phyloP scores from a whole-genome alignment of 2,113 vertebrate species.

The Clinocottus analis region DNA sequence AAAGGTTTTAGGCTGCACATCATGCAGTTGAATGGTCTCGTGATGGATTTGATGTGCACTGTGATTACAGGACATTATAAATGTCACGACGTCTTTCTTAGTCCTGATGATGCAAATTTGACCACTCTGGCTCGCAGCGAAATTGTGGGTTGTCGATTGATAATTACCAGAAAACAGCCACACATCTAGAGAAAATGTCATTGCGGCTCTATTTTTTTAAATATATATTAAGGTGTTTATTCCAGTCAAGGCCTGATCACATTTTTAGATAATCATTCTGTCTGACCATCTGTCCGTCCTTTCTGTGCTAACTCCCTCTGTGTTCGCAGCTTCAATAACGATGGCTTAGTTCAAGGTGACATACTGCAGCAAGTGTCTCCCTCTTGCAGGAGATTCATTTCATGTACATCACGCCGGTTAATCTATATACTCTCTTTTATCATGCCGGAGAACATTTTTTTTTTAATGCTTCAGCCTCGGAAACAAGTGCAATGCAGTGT shows the following conservation, averaged over 20 bases:
- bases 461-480: not conserved
- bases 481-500: not conserved
- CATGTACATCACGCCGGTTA: slow-evolving; percentile 32
- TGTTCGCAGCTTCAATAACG: slow-evolving; percentile 43
- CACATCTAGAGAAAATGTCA: slow-evolving; percentile 3
- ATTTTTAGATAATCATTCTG: not conserved
- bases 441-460: not conserved
- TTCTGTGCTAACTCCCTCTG: slow-evolving; percentile 1
- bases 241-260: not conserved
- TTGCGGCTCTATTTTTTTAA: not conserved
- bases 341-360: slow-evolving; percentile 56
- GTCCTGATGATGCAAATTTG: slow-evolving; percentile 17
- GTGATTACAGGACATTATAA: slow-evolving; percentile 29
- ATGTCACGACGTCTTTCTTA: not conserved
- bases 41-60: slow-evolving; percentile 5
- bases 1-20: not conserved
- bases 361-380: slow-evolving; percentile 30
- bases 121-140: slow-evolving; percentile 3
- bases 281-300: not conserved
- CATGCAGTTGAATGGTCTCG: not conserved
- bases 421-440: slow-evolving; percentile 30
- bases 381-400: slow-evolving; percentile 33
- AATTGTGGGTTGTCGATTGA: slow-evolving; percentile 19
- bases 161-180: slow-evolving; percentile 41
- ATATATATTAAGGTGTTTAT: not conserved